Conservation (phyloP, 2,797 vertebrate genomes). For the Buphagus erythrorhynchus region DNA sequence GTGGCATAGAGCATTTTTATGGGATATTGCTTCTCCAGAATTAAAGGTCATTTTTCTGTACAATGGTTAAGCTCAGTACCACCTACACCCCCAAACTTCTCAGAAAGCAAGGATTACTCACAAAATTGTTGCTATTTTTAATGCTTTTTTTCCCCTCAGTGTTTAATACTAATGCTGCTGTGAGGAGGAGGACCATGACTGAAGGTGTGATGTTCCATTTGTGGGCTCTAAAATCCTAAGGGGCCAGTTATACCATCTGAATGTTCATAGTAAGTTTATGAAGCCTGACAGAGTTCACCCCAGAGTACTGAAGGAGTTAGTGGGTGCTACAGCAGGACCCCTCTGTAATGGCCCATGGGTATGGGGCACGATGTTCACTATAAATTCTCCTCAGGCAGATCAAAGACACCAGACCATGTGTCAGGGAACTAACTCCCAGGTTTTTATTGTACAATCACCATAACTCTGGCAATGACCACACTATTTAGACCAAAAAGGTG, state of each 20-base stretch:
- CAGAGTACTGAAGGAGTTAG: neutral
- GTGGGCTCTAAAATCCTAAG: neutral
- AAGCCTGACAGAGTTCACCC: neutral
- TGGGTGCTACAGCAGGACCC: neutral
- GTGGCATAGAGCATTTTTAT: neutral
- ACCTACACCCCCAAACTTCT: neutral
- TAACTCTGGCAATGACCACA: neutral
- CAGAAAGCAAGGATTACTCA: neutral
- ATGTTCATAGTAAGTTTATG: neutral
- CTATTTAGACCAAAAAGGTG: neutral
- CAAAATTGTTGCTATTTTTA: neutral
- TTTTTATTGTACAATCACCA: neutral
- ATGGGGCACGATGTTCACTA: accelerated
- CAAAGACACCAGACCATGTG: neutral
- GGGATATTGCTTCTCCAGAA: neutral
- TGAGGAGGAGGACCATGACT: neutral
- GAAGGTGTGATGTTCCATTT: neutral
- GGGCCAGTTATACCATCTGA: neutral
- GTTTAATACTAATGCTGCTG: neutral
- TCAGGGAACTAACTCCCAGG: neutral
- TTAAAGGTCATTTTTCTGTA: neutral
- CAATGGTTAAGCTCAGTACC: neutral
- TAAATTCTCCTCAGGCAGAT: neutral
- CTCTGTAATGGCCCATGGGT: neutral
- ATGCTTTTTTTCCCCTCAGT: accelerated